Evolutionary conservation across 2,888 invertebrate genomes (phyloP).

Genomic region (Orchestes rusci): DNA sequence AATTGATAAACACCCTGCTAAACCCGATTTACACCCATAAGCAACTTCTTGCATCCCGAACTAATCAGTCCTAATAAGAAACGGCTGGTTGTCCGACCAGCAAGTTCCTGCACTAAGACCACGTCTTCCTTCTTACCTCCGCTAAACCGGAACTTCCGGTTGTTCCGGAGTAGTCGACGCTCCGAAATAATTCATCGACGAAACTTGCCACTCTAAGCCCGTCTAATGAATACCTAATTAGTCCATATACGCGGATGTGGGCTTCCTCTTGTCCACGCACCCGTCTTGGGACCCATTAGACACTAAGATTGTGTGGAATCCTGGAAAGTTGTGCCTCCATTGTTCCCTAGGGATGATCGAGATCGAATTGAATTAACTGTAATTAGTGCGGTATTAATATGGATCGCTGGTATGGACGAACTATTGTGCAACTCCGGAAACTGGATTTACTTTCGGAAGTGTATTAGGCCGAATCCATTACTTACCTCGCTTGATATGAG

Average conservation of each 20-base stretch:
- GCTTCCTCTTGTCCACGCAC: constrained; percentile 43
- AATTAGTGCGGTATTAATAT: constrained; percentile 39
- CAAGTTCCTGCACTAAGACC: no score
- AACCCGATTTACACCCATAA: no score
- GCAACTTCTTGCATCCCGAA: no score
- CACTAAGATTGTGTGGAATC: constrained; percentile 27
- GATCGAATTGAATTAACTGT: constrained; percentile 44
- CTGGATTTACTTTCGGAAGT: constrained; percentile 23
- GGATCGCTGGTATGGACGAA: constrained; percentile 29
- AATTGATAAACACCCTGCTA: no score
- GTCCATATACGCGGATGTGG: no score
- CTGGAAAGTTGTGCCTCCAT: constrained; percentile 19
- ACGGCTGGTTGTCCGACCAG: no score
- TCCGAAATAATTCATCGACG: constrained; percentile 44
- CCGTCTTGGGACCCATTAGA: constrained; percentile 42
- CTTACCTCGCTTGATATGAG: no score
- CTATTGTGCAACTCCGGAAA: constrained; percentile 19
- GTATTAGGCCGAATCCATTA: no score
- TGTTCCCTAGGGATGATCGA: constrained; percentile 14
- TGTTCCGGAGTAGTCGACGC: no score
- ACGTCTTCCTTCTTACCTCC: constrained; percentile 44
- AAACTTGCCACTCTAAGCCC: constrained; percentile 48
- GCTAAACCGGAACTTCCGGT: constrained; percentile 14
- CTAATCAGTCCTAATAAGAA: no score
- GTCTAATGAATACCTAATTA: constrained; percentile 48